Percentiles rank a stretch among this genome's conserved stretches.
Conservation (phyloP, 2,797 vertebrate species). For the Pseudopleuronectes americanus region DNA sequence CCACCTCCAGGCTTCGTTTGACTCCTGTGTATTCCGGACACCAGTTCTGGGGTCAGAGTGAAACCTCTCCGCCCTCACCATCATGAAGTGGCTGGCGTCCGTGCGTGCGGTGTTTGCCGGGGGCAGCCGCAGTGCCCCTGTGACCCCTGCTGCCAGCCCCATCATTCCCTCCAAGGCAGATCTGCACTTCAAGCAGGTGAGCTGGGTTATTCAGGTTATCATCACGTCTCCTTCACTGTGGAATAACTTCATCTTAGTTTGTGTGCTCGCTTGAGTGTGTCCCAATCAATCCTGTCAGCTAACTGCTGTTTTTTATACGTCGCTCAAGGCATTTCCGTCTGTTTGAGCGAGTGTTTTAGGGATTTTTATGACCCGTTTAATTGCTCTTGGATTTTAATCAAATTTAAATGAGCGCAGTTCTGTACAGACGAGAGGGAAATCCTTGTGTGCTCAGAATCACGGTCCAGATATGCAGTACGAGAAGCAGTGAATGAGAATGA, state of each 20-base stretch:
- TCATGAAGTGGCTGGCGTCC: slow-evolving; percentile 81
- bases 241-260: neutral
- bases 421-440: neutral
- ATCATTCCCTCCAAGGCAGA: slow-evolving; percentile 66
- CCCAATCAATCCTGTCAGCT: slow-evolving; percentile 19
- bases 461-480: slow-evolving; percentile 28
- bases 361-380: slow-evolving; percentile 32
- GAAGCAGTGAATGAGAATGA: slow-evolving; percentile 28
- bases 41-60: slow-evolving; percentile 19
- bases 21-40: slow-evolving; percentile 12
- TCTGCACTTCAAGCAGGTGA: slow-evolving; percentile 76
- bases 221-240: neutral
- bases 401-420: slow-evolving; percentile 16
- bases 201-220: slow-evolving; percentile 3
- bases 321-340: neutral
- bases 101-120: slow-evolving; percentile 60
- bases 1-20: slow-evolving; percentile 22
- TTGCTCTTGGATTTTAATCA: slow-evolving; percentile 42
- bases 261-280: slow-evolving; percentile 14
- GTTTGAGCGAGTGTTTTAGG: neutral
- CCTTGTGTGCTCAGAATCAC: slow-evolving; percentile 34
- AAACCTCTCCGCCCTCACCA: neutral
- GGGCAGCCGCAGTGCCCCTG: slow-evolving; percentile 74
- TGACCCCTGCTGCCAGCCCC: slow-evolving; percentile 74
- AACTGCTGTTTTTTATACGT: slow-evolving; percentile 21